Evolutionary conservation across 2,888 invertebrate species (phyloP), one percentile per base, ranked within the genome.

Genomic region (Chaetoderma sp.): DNA sequence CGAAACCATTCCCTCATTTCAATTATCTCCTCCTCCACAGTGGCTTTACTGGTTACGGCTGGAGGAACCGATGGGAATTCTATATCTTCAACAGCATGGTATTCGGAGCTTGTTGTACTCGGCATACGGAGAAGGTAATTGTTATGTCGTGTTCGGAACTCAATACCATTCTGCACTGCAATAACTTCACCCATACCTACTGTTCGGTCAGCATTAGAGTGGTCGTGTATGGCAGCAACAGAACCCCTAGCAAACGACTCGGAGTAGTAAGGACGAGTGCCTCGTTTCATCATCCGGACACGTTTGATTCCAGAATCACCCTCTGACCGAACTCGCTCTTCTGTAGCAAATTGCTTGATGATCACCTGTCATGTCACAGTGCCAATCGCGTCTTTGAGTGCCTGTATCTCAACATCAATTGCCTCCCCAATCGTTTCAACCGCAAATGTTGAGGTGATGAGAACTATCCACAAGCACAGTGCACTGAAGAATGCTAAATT

Each of bases 101-200:
- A 80, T 4, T 56, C 54, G 1, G 52, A 56, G 5, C 58, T 68
- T 10, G 49, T 74, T 25, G 50, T 67, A 27, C 68, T 69, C 4
- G 80, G 76, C 78, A 78, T 79, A 8, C 58, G 27, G 21, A 80
- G 72, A 32, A 75, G 72, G 72, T 79, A 83, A 67, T 83, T 82
- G 64, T 83, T 83, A 69, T 83, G 83, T 16, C 83, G 67, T 1
- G 83, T 83, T 36, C 79, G 63, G 71, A 82, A 82, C 56, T 80
- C 79, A 4, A 82, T 75, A 0, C 82, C 82, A 50, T 82, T 81
- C 25, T 81, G 62, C 1, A 79, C 80, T 1, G 65, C 78, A 5
- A 71, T 67, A 13, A 81, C 50, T 66, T 78, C 77, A n/a, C n/a
- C n/a, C n/a, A n/a, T n/a, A n/a, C n/a, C n/a, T n/a, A n/a, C n/a